Evolutionary conservation across 2,797 vertebrate genomes (phyloP), one percentile per base, ranked within the genome.

Genomic region (Vespertilio murinus): DNA sequence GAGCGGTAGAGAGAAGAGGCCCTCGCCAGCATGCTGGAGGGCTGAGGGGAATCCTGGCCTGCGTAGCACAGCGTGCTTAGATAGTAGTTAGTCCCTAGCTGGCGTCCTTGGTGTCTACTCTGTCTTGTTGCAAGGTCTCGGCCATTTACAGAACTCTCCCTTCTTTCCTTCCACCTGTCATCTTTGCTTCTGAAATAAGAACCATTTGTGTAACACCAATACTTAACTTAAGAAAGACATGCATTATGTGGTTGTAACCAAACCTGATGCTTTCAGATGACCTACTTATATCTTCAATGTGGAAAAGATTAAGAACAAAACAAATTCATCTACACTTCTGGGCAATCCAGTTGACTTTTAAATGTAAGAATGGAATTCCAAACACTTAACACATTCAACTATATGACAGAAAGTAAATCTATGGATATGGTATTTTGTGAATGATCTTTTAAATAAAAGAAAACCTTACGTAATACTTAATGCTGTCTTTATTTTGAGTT

Each of bases 361-460:
- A 98, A 97, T 97, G 96, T 97, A 94, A 97, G 88, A 95, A 90
- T 90, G 96, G 69, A 97, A 98, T 98, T 98, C 98, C 97, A 97
- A 96, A 98, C 98, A 98, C 98, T 98, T 98, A 97, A 98, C 97
- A 98, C 98, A 98, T 98, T 98, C 98, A 98, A 98, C 98, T 98
- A 97, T 98, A 97, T 98, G 98, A 99, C 98, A 98, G 96, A 98
- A 98, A 98, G 97, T 97, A 97, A 98, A 98, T 98, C 98, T 98
- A 98, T 98, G 98, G 98, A 98, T 98, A 98, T 98, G 98, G 98
- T 98, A 98, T 98, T 99, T 99, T 99, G 98, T 98, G 98, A 98
- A 98, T 98, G 98, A 98, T 98, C 98, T 98, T 99, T 98, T 98
- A 98, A 99, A 98, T 98, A 99, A 99, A 98, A 98, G 98, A 98